phyloP scores from a whole-genome alignment of 2,888 invertebrate species.

The Notodonta ziczac region DNA sequence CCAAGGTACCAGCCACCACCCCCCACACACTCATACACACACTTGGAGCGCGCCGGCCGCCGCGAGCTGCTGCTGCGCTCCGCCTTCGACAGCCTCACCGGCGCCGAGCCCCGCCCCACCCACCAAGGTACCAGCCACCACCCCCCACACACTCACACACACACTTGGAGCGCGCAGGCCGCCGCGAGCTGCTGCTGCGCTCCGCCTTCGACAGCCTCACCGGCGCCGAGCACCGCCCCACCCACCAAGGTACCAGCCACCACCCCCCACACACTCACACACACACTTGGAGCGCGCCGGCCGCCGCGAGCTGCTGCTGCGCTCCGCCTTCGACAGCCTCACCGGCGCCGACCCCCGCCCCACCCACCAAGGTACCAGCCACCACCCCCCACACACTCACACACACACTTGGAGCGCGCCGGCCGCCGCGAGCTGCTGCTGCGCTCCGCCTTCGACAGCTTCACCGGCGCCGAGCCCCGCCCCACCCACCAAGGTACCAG shows the following conservation, averaged over 20 bases:
- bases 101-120: conserved; percentile 35
- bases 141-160: too few species aligned
- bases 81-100: conserved; percentile 85
- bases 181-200: conserved; percentile 86
- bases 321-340: conserved; percentile 89
- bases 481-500: conserved; percentile 1
- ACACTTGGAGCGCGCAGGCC: too few species aligned
- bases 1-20: too few species aligned
- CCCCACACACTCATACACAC: too few species aligned
- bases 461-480: too few species aligned
- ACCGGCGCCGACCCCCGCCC: too few species aligned
- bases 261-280: too few species aligned
- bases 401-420: too few species aligned
- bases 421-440: conserved; percentile 85
- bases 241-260: background rate
- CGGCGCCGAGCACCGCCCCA: background rate
- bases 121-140: too few species aligned
- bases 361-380: background rate
- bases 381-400: too few species aligned
- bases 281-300: too few species aligned
- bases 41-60: conserved; percentile 73
- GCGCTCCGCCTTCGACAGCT: conserved; percentile 88
- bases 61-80: conserved; percentile 86
- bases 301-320: conserved; percentile 85
- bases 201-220: conserved; percentile 87